Percentiles rank a stretch among this genome's conserved stretches.
phyloP scores from a whole-genome alignment of 2,113 vertebrate species.

The Entelurus aequoreus region DNA sequence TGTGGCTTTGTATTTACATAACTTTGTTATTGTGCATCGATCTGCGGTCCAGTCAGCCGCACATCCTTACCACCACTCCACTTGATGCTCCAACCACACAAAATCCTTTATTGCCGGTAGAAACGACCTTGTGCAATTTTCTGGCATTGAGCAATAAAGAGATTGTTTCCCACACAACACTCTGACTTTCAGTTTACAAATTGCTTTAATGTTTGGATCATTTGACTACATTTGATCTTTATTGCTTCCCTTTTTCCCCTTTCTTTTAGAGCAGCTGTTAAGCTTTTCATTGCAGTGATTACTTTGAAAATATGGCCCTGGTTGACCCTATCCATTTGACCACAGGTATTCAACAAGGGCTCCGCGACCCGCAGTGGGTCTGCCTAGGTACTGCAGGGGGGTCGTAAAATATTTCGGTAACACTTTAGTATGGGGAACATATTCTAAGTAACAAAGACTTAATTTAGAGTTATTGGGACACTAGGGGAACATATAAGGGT shows the following conservation, averaged over 20 bases:
- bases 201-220: not conserved
- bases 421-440: too few species aligned
- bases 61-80: not conserved
- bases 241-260: not conserved
- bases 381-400: too few species aligned
- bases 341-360: too few species aligned
- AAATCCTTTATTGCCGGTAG: not conserved
- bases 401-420: too few species aligned
- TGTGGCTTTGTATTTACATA: constrained; percentile 1
- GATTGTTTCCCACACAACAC: not conserved
- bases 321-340: not conserved
- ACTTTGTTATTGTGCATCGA: constrained; percentile 7
- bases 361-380: too few species aligned
- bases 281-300: not conserved
- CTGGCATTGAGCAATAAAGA: not conserved
- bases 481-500: too few species aligned
- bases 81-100: not conserved
- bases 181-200: not conserved
- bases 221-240: not conserved
- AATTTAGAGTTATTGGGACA: too few species aligned
- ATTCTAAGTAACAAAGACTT: too few species aligned
- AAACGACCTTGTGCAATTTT: not conserved
- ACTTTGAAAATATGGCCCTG: not conserved
- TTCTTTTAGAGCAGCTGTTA: not conserved
- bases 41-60: not conserved